Percentiles rank a stretch among this genome's conserved stretches.
These are phyloP conservation scores for Lytechinus variegatus DNA, from an alignment of 35 echinoderm and acorn worm genomes.

Conservation along the genomic window DNA sequence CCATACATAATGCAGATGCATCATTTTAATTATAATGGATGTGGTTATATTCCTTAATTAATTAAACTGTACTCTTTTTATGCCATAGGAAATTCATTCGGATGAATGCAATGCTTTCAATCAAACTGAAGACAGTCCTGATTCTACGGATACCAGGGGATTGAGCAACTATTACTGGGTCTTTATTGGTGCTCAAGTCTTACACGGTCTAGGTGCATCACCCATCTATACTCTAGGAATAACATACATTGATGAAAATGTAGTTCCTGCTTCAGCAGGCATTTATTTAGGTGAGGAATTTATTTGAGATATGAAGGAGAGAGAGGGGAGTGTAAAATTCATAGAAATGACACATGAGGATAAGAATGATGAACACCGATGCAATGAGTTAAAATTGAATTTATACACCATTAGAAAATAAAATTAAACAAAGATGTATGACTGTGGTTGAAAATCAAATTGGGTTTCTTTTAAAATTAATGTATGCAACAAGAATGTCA, in stretches of 20 bases:
- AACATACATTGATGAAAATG: constrained; percentile 82
- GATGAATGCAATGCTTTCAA: constrained; percentile 48
- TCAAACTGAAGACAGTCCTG: constrained; percentile 23
- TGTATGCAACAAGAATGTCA: too few relatives aligned
- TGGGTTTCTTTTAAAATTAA: too few relatives aligned
- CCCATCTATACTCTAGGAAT: constrained; percentile 86
- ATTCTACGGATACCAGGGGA: neutral
- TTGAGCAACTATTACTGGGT: constrained; percentile 71
- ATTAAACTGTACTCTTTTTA: neutral
- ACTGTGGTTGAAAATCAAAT: too few relatives aligned
- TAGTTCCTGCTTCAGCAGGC: constrained; percentile 49
- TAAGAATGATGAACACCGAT: too few relatives aligned
- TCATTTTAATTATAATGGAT: neutral
- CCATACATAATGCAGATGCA: neutral
- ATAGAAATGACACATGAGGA: too few relatives aligned
- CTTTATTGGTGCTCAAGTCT: constrained; percentile 72
- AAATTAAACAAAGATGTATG: too few relatives aligned
- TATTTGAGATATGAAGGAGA: neutral
- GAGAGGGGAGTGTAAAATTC: too few relatives aligned
- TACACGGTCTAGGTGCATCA: constrained; percentile 79
- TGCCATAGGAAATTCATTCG: neutral
- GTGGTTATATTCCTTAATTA: too few relatives aligned
- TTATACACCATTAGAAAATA: too few relatives aligned
- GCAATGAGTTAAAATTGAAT: too few relatives aligned
- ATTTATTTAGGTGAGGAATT: constrained; percentile 76